These are phyloP conservation scores for Xanthia togata DNA, from an alignment of 2,888 invertebrate species.

Conservation along the genomic window DNA sequence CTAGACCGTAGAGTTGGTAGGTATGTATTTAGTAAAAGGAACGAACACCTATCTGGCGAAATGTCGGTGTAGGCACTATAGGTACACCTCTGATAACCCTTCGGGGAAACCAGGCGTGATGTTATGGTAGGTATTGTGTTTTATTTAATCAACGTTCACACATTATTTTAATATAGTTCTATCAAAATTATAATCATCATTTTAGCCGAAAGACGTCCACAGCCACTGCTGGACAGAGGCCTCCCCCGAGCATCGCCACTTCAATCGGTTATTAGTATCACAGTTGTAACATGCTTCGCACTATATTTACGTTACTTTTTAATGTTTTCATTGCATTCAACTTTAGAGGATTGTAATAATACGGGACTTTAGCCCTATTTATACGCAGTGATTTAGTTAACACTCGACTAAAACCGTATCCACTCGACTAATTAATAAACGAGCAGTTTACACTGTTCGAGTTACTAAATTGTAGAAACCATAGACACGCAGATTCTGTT, in stretches of 20 bases:
- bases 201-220: not conserved
- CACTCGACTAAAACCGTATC: not conserved
- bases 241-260: not conserved
- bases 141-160: not conserved
- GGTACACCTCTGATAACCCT: not conserved
- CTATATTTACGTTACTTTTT: not conserved
- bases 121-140: not conserved
- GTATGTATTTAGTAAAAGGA: not conserved
- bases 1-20: not conserved
- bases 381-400: not conserved
- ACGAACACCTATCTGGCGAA: not conserved
- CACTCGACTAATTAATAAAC: constrained; percentile 22
- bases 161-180: not conserved
- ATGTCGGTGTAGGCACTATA: not conserved
- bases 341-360: not conserved
- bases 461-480: constrained; percentile 22
- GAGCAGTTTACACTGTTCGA: constrained; percentile 30
- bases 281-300: not conserved
- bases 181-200: not conserved
- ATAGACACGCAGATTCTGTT: constrained; percentile 26
- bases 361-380: not conserved
- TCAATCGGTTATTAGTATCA: not conserved
- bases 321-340: not conserved
- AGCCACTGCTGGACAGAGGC: not conserved
- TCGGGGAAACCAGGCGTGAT: not conserved